A percentile compares a stretch with the other conserved stretches of the same genome.
Conservation (phyloP, 2,797 vertebrate species). For the Molothrus aeneus region DNA sequence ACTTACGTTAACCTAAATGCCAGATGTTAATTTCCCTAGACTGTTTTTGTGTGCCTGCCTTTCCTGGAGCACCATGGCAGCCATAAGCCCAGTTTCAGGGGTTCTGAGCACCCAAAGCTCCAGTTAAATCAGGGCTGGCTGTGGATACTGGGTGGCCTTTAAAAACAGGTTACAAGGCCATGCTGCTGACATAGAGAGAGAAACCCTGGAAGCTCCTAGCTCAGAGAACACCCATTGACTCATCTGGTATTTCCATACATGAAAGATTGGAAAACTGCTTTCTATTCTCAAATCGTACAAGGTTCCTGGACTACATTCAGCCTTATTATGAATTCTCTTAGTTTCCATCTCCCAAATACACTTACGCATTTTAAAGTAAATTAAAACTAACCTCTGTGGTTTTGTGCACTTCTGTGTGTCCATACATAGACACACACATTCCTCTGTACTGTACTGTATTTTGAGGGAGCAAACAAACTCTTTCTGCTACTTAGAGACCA, state of each 20-base stretch:
- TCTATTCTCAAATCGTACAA: background rate
- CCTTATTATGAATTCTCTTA: background rate
- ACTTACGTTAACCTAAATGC: slow-evolving; percentile 39
- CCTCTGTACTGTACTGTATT: background rate
- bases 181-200: background rate
- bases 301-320: background rate
- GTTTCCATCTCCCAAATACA: background rate
- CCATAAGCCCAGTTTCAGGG: background rate
- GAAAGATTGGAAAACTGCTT: slow-evolving; percentile 33
- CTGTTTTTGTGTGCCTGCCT: background rate
- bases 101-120: background rate
- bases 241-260: slow-evolving; percentile 37
- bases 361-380: background rate
- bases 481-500: background rate
- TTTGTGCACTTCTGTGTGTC: background rate
- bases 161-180: background rate
- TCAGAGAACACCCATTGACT: slow-evolving; percentile 16
- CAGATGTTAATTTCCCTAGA: slow-evolving; percentile 38
- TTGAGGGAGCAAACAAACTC: background rate
- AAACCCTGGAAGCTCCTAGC: background rate
- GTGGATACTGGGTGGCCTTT: background rate
- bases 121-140: background rate
- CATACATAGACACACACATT: background rate
- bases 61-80: slow-evolving; percentile 10
- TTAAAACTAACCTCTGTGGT: background rate